Evolutionary conservation across 2,797 vertebrate species (phyloP), one percentile per base, ranked within the genome.

Genomic region (Simalia tracyae): DNA sequence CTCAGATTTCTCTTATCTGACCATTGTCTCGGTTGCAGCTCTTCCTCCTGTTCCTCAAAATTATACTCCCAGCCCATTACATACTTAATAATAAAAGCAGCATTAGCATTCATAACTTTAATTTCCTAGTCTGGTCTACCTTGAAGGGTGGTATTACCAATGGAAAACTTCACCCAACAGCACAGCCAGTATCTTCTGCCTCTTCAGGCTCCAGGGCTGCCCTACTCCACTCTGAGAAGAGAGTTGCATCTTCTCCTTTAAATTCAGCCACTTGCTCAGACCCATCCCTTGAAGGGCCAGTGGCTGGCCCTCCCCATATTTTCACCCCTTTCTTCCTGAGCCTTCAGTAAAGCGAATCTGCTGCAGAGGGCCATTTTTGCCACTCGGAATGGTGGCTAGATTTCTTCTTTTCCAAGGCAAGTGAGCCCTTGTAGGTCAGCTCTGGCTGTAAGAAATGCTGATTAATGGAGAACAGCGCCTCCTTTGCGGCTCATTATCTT

Each of bases 381-480:
- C 11, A 0, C 26, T 14, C 7, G 28, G 61, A 26, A 64, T 28
- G 15, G 17, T 24, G 22, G 22, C 63, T 64, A 86, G 90, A 46
- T 6, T 0, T 7, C 11, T 26, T 14, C 24, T 31, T 36, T 6
- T 12, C 0, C n/a, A 54, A 15, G n/a, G 46, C 19, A 24, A 24
- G 60, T 2, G 7, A 36, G 81, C n/a, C 56, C 91, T 88, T 89
- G 94, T 86, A 88, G 93, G 93, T 93, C 92, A 94, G 81, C 64
- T 92, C 94, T 93, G 95, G 84, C 94, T 93, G 93, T 94, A 95
- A 84, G 28, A 14, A 93, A 91, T 15, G 50, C 93, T 60, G 66
- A 95, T 93, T 87, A 93, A 96, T 36, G 92, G 90, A 89, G 88
- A 93, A 92, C 89, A 94, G 89, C 85, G 0, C 94, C 94, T 92